Evolutionary conservation across 2,888 invertebrate species (phyloP).

Genomic region (Pediacus dermestoides): DNA sequence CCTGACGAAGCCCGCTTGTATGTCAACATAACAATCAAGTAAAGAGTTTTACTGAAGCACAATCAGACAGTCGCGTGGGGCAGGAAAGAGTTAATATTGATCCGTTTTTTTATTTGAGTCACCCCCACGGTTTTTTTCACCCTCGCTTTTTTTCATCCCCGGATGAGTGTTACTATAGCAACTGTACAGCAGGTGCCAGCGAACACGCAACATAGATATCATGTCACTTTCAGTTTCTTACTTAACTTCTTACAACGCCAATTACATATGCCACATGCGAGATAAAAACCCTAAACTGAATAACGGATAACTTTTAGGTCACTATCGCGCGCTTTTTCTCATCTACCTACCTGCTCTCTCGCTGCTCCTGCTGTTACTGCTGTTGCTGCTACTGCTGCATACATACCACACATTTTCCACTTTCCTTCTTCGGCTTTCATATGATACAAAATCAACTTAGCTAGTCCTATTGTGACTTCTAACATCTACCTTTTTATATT

Average conservation of each 20-base stretch:
- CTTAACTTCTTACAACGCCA: constrained; percentile 40
- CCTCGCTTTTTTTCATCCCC: constrained; percentile 53
- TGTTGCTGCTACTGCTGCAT: no score
- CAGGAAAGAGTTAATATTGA: constrained; percentile 65
- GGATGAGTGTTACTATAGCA: constrained; percentile 65
- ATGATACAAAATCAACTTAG: no score
- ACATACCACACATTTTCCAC: no score
- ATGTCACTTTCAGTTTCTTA: constrained; percentile 48
- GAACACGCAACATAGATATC: constrained; percentile 51
- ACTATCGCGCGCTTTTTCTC: background rate
- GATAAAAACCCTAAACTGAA: background rate
- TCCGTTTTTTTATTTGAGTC: constrained; percentile 64
- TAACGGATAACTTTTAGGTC: constrained; percentile 1
- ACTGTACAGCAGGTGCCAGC: constrained; percentile 56
- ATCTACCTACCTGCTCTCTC: background rate
- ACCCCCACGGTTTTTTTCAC: constrained; percentile 59
- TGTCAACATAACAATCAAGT: constrained; percentile 38
- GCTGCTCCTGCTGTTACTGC: no score
- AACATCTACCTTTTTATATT: no score
- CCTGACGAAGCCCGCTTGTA: no score
- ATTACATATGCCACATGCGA: constrained; percentile 26
- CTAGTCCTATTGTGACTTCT: no score
- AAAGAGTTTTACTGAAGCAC: constrained; percentile 35
- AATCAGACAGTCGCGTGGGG: constrained; percentile 46
- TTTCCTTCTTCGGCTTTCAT: no score